Percentiles rank a stretch among this genome's conserved stretches.
Conservation (phyloP, 2,888 invertebrate genomes). For the Agonum fuliginosum region DNA sequence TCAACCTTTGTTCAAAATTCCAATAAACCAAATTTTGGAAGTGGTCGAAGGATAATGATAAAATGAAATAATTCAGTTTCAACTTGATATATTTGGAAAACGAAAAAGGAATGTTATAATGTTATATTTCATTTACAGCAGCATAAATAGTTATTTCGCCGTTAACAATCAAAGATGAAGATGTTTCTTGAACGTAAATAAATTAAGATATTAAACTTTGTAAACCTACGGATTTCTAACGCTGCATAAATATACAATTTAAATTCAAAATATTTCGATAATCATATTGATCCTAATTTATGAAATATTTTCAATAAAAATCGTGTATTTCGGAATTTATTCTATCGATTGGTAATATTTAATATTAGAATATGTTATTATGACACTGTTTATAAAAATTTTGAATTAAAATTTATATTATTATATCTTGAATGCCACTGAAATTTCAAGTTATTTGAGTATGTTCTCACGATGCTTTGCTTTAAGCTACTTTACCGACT, state of each 20-base stretch:
- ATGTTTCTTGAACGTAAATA: conserved; percentile 20
- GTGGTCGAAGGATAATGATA: neutral
- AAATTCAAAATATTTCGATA: conserved; percentile 49
- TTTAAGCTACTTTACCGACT: conserved; percentile 6
- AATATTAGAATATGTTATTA: conserved; percentile 18
- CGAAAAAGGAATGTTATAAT: conserved; percentile 23
- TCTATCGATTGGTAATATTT: conserved; percentile 32
- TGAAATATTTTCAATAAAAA: conserved; percentile 39
- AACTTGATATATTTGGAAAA: conserved; percentile 15
- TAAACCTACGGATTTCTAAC: conserved; percentile 38
- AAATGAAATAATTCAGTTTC: conserved; percentile 8
- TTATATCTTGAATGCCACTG: conserved; percentile 15
- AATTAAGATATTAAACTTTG: conserved; percentile 44
- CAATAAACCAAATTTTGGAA: neutral
- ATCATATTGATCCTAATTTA: conserved; percentile 52
- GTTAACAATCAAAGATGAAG: conserved; percentile 11
- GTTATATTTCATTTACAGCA: neutral
- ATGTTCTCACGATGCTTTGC: conserved; percentile 1
- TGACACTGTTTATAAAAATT: conserved; percentile 24
- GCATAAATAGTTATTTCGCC: neutral
- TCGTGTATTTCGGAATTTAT: conserved; percentile 35
- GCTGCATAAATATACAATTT: conserved; percentile 49
- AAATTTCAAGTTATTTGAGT: conserved; percentile 18
- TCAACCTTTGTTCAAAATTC: neutral
- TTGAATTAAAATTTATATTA: conserved; percentile 27